A percentile compares a stretch with the other conserved stretches of the same genome.
These are phyloP conservation scores for Lucifuga dentata DNA, from an alignment of 2,113 vertebrate genomes.

Conservation along the genomic window DNA sequence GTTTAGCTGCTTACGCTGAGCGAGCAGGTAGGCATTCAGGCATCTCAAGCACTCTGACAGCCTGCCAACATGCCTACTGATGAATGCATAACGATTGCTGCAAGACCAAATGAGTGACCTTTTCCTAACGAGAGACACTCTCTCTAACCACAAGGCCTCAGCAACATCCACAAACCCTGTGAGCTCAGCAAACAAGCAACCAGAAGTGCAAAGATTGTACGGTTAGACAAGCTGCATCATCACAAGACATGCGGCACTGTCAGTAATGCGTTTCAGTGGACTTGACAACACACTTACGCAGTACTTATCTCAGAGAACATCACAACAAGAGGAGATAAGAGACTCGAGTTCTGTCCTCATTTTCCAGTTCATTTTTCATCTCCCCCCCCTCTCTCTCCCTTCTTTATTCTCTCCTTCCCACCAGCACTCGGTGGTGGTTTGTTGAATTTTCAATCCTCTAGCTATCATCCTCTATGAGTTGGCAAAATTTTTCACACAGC, in stretches of 20 bases:
- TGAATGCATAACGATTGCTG: constrained; percentile 53
- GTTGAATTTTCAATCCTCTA: constrained; percentile 67
- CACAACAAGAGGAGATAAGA: constrained; percentile 64
- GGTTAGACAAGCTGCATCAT: constrained; percentile 38
- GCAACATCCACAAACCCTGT: constrained; percentile 43
- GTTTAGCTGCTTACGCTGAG: constrained; percentile 23
- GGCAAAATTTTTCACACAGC: constrained; percentile 72
- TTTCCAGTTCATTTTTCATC: constrained; percentile 71
- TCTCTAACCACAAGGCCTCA: constrained; percentile 29
- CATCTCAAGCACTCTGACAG: constrained; percentile 29
- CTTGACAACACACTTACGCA: constrained; percentile 63
- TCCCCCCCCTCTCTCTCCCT: constrained; percentile 4
- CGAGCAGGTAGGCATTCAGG: constrained; percentile 42
- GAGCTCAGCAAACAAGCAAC: constrained; percentile 45
- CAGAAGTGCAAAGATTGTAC: constrained; percentile 44
- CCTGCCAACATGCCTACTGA: constrained; percentile 52
- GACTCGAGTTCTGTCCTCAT: constrained; percentile 64
- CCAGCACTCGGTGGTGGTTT: constrained; percentile 48
- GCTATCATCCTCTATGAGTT: constrained; percentile 72
- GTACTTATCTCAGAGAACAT: constrained; percentile 68
- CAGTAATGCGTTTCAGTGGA: constrained; percentile 59
- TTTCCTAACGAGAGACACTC: constrained; percentile 42
- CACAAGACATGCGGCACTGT: constrained; percentile 25
- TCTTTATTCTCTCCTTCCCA: constrained; percentile 39
- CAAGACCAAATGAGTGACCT: constrained; percentile 46